phyloP scores from a whole-genome alignment of 35 echinoderm and acorn worm genomes.

The Eucidaris tribuloides region DNA sequence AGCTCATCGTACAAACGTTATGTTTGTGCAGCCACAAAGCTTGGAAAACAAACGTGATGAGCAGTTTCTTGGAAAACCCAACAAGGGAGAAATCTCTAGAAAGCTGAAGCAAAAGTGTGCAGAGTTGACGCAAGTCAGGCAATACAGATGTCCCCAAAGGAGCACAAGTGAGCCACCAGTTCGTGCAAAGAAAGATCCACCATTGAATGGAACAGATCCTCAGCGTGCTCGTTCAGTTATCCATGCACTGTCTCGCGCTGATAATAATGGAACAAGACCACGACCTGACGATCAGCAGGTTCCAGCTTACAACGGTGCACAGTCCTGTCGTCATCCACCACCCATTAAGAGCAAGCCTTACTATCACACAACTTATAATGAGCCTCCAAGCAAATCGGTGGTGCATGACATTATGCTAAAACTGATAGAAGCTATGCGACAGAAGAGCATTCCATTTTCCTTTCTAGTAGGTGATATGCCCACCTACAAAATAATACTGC shows the following conservation, averaged over 20 bases:
- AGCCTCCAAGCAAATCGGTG: constrained; percentile 17
- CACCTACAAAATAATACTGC: background rate
- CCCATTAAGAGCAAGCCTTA: no score
- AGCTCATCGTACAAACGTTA: constrained; percentile 30
- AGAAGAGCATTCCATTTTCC: constrained; percentile 8
- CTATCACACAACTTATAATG: background rate
- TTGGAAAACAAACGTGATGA: background rate
- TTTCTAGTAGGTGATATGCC: constrained; percentile 3
- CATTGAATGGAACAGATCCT: background rate
- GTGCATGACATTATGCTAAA: constrained; percentile 15
- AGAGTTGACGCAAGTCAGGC: background rate
- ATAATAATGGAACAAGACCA: background rate
- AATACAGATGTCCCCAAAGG: background rate
- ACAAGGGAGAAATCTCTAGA: background rate
- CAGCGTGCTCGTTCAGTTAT: background rate
- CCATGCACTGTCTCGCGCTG: background rate
- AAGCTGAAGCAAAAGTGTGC: background rate
- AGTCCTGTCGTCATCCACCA: background rate
- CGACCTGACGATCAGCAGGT: background rate
- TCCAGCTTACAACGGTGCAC: background rate
- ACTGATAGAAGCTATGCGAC: background rate
- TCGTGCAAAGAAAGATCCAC: background rate
- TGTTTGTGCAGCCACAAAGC: constrained; percentile 29
- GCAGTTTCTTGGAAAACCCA: background rate
- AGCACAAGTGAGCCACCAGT: background rate